Evolutionary conservation across 2,113 vertebrate species (phyloP).

Genomic region (Limnothrissa miodon): DNA sequence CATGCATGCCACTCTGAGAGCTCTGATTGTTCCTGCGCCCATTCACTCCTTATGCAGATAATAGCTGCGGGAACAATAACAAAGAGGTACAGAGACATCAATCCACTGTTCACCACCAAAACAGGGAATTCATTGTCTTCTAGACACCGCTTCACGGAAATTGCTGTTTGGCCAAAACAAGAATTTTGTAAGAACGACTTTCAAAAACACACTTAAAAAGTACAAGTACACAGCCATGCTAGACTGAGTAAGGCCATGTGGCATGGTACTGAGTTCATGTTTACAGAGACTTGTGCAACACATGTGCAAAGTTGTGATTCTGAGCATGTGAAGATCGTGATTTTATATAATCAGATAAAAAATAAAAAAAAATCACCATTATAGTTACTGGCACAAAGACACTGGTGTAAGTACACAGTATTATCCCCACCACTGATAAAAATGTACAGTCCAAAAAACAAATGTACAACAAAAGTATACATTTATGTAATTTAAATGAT

Average conservation of each 20-base stretch:
- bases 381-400: not conserved
- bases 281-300: not conserved
- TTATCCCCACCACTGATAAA: not conserved
- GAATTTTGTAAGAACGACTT: not conserved
- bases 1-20: not conserved
- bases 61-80: not conserved
- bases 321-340: not conserved
- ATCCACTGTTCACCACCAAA: not conserved
- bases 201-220: not conserved
- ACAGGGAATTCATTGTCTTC: not conserved
- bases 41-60: not conserved
- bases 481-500: not conserved
- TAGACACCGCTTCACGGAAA: not conserved
- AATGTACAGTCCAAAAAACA: not conserved
- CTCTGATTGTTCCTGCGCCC: not conserved
- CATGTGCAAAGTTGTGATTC: not conserved
- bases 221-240: not conserved
- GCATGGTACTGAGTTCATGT: not conserved
- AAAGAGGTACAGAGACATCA: not conserved
- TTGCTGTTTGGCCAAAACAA: constrained; percentile 1
- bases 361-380: not conserved
- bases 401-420: not conserved
- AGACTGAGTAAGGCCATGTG: not conserved
- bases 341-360: not conserved
- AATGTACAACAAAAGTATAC: not conserved